Evolutionary conservation across 2,888 invertebrate species (phyloP).

Genomic region (Orthosia incerta): DNA sequence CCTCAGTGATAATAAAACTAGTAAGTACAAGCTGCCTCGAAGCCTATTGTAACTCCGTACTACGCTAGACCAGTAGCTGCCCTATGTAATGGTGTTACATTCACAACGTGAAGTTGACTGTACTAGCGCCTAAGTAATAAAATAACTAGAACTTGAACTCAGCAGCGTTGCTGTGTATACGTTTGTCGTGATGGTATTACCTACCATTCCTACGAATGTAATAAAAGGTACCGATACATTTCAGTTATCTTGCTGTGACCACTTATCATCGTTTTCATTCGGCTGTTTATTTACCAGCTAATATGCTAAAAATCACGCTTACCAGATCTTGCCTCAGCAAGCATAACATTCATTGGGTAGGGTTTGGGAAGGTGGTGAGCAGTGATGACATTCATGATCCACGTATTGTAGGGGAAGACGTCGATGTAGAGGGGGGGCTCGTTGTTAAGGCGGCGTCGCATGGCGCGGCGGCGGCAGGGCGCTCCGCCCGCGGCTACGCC

Average conservation of each 20-base stretch:
- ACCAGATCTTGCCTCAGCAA: slow-evolving; percentile 70
- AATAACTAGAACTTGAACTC: not conserved
- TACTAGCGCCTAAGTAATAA: not conserved
- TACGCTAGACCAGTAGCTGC: too few species aligned
- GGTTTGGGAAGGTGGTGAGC: slow-evolving; percentile 81
- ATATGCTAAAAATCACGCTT: slow-evolving; percentile 3
- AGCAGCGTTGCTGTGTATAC: not conserved
- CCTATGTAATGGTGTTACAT: too few species aligned
- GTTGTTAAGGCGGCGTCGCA: slow-evolving; percentile 78
- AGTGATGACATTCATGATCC: slow-evolving; percentile 83
- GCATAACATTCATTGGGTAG: slow-evolving; percentile 78
- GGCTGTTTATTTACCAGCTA: not conserved
- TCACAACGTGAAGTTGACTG: too few species aligned
- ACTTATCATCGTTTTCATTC: not conserved
- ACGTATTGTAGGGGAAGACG: slow-evolving; percentile 82
- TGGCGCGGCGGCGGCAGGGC: slow-evolving; percentile 74
- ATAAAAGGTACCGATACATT: too few species aligned
- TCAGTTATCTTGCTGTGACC: not conserved
- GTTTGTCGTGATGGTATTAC: too few species aligned
- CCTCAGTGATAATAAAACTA: too few species aligned
- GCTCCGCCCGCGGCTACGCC: slow-evolving; percentile 81
- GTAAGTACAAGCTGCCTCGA: too few species aligned
- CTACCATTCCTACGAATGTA: too few species aligned
- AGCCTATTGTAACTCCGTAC: too few species aligned
- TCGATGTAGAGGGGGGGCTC: slow-evolving; percentile 85